These are phyloP conservation scores for Austrofundulus limnaeus DNA, from an alignment of 2,113 vertebrate genomes.

Conservation along the genomic window DNA sequence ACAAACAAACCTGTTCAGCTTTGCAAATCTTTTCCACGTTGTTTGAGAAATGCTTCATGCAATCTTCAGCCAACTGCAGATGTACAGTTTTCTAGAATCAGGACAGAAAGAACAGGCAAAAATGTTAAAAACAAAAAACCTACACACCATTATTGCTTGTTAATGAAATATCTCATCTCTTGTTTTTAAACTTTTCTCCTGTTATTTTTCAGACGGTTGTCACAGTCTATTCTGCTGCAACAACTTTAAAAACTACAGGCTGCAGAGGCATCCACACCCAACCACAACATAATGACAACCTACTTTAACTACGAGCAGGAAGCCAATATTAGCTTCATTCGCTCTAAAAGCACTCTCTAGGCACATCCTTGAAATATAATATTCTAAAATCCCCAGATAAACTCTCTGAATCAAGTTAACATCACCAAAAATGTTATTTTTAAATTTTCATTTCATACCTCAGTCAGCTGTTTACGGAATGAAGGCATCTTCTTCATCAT, in stretches of 20 bases:
- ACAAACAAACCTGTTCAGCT: constrained; percentile 87
- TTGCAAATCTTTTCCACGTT: constrained; percentile 95
- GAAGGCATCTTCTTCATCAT: constrained; percentile 97
- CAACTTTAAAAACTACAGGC: background rate
- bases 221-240: background rate
- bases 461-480: constrained; percentile 90
- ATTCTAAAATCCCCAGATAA: no score
- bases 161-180: background rate
- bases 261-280: constrained; percentile 17
- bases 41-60: constrained; percentile 87
- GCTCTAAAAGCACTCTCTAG: background rate
- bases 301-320: background rate
- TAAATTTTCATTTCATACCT: constrained; percentile 78
- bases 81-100: constrained; percentile 89
- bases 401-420: background rate
- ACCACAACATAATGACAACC: constrained; percentile 4
- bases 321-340: background rate
- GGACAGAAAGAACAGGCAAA: constrained; percentile 21
- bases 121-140: background rate
- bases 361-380: no score
- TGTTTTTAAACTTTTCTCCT: background rate
- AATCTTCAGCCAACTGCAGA: constrained; percentile 92
- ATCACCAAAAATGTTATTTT: background rate
- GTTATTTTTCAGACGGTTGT: background rate
- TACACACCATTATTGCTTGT: background rate